Percentiles rank a stretch among this genome's conserved stretches.
Conservation (phyloP, 2,797 vertebrate species). For the Remorina albescens region DNA sequence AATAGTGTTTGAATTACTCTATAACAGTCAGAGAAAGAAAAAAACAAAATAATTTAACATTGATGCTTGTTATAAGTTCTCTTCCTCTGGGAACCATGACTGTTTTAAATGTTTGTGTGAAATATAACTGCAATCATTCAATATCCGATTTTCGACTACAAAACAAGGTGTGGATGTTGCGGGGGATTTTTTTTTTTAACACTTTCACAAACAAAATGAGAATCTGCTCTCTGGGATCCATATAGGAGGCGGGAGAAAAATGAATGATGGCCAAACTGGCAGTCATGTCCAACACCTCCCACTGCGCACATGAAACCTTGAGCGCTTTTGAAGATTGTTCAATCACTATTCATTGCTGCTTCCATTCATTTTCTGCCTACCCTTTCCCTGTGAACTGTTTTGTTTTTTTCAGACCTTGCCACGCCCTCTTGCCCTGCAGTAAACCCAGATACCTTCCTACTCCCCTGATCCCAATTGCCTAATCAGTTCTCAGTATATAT, state of each 20-base stretch:
- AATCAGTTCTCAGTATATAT: no score
- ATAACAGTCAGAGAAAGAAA: no score
- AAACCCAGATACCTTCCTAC: no score
- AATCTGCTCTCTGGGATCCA: not conserved
- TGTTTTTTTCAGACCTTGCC: not conserved
- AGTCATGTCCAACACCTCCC: not conserved
- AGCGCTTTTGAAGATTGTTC: not conserved
- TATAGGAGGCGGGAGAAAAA: not conserved
- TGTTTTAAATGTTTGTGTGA: not conserved
- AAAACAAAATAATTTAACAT: no score
- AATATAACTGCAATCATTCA: not conserved
- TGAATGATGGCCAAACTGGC: not conserved
- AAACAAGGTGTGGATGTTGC: not conserved
- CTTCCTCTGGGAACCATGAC: not conserved
- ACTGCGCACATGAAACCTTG: not conserved
- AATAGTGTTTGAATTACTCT: not conserved
- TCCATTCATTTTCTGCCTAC: not conserved
- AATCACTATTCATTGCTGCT: not conserved
- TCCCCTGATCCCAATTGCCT: no score
- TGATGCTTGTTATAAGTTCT: no score
- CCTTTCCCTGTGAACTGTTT: not conserved
- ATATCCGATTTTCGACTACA: not conserved
- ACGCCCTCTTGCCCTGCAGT: not conserved
- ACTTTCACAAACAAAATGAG: not conserved
- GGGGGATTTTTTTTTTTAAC: not conserved